A percentile compares a stretch with the other conserved stretches of the same genome.
phyloP scores from a whole-genome alignment of 2,113 vertebrate genomes.

The Dipodomys spectabilis region DNA sequence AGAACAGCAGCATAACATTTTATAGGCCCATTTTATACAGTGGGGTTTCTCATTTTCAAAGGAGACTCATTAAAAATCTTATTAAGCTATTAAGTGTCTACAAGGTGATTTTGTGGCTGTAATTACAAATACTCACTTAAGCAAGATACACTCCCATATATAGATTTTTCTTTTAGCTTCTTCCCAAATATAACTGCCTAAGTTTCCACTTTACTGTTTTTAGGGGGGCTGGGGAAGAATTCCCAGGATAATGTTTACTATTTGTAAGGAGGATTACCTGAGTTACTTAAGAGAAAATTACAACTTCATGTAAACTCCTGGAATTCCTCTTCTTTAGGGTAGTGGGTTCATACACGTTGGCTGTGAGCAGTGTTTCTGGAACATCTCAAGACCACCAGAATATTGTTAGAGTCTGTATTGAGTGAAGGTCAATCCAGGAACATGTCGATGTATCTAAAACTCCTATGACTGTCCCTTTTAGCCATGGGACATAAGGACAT shows the following conservation, averaged over 20 bases:
- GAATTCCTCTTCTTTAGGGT: background rate
- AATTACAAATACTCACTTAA: constrained; percentile 62
- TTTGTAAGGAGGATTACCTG: constrained; percentile 19
- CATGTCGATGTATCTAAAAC: background rate
- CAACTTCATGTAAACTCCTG: background rate
- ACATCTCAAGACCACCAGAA: background rate
- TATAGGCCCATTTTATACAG: constrained; percentile 66
- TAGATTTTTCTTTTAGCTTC: background rate
- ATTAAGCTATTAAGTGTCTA: constrained; percentile 75
- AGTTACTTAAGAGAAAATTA: constrained; percentile 27
- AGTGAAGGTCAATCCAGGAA: background rate
- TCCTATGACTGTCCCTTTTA: background rate
- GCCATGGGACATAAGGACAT: background rate
- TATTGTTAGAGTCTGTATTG: background rate
- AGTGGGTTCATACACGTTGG: background rate
- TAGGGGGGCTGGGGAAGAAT: background rate
- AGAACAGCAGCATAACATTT: constrained; percentile 63
- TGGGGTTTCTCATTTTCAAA: constrained; percentile 72
- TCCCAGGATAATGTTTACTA: background rate
- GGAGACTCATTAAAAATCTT: constrained; percentile 74
- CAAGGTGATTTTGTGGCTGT: constrained; percentile 47
- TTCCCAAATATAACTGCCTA: background rate
- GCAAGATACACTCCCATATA: background rate
- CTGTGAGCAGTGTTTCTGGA: background rate
- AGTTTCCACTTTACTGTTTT: constrained; percentile 13